A percentile compares a stretch with the other conserved stretches of the same genome.
Conservation (phyloP, 2,113 vertebrate species). For the Rattus rattus region DNA sequence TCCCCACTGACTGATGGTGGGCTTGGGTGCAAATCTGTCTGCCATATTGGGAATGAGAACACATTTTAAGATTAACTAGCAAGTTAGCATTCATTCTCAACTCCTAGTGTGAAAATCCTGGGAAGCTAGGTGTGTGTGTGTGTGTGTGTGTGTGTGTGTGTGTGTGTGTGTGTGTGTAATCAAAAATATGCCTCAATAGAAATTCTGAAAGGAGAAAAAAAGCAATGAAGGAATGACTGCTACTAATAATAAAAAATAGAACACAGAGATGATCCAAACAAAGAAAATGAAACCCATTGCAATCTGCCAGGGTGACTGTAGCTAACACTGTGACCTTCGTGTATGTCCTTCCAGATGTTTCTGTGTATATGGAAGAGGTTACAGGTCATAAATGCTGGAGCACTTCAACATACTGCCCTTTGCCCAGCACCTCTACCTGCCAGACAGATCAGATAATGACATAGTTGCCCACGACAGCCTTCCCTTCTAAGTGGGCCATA, state of each 20-base stretch:
- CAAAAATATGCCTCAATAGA: conserved; percentile 52
- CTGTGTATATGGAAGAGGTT: not conserved
- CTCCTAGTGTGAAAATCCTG: not conserved
- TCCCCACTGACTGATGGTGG: not conserved
- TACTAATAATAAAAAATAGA: conserved; percentile 8
- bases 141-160: conserved; percentile 46
- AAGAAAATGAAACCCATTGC: conserved; percentile 51
- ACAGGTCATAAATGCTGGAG: not conserved
- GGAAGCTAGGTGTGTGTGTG: conserved; percentile 9
- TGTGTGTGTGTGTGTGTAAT: conserved; percentile 53
- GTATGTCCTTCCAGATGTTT: not conserved
- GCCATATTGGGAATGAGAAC: not conserved
- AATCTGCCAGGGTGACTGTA: conserved; percentile 33
- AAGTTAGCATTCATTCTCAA: not conserved
- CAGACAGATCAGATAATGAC: not conserved
- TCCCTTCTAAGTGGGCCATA: not conserved
- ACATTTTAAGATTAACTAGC: conserved; percentile 39
- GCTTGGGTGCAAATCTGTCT: not conserved
- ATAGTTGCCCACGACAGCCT: not conserved
- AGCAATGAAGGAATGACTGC: conserved; percentile 41
- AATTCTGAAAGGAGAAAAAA: conserved; percentile 17
- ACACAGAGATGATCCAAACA: conserved; percentile 57
- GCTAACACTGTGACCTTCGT: conserved; percentile 17
- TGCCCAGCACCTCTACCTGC: too few species aligned
- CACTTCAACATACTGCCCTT: not conserved